phyloP scores from a whole-genome alignment of 2,797 vertebrate species.

The Scarus forsteni region DNA sequence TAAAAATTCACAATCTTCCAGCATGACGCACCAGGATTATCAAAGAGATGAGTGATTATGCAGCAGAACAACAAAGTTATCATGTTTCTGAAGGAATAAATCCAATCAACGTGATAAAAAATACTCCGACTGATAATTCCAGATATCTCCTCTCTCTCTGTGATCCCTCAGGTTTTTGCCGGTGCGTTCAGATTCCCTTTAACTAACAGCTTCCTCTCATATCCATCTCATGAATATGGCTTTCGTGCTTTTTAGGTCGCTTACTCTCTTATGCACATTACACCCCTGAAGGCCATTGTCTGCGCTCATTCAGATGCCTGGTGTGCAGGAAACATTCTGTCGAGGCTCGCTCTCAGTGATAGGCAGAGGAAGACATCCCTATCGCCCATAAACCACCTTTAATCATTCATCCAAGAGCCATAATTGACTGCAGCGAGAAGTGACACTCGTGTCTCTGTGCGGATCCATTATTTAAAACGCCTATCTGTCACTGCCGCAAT shows the following conservation, averaged over 20 bases:
- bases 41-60: background rate
- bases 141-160: slow-evolving; percentile 1
- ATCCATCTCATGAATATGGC: slow-evolving; percentile 35
- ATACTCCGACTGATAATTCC: slow-evolving; percentile 9
- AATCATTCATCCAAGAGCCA: slow-evolving; percentile 63
- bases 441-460: slow-evolving; percentile 59
- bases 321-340: slow-evolving; percentile 48
- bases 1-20: background rate
- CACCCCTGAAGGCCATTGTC: slow-evolving; percentile 43
- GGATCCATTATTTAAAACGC: slow-evolving; percentile 67
- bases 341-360: slow-evolving; percentile 28
- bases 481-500: slow-evolving; percentile 52
- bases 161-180: slow-evolving; percentile 19
- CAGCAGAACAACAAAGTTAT: background rate
- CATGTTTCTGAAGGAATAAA: background rate
- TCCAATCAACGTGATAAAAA: background rate
- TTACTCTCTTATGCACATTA: slow-evolving; percentile 25
- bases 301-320: slow-evolving; percentile 45
- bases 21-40: background rate
- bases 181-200: slow-evolving; percentile 17
- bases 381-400: slow-evolving; percentile 61
- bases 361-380: slow-evolving; percentile 46
- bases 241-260: slow-evolving; percentile 25
- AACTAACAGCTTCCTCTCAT: slow-evolving; percentile 32
- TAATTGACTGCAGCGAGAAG: slow-evolving; percentile 67